Percentiles rank a stretch among this genome's conserved stretches.
Evolutionary conservation across 2,888 invertebrate genomes (phyloP).

Genomic region (Drymonia ruficornis): DNA sequence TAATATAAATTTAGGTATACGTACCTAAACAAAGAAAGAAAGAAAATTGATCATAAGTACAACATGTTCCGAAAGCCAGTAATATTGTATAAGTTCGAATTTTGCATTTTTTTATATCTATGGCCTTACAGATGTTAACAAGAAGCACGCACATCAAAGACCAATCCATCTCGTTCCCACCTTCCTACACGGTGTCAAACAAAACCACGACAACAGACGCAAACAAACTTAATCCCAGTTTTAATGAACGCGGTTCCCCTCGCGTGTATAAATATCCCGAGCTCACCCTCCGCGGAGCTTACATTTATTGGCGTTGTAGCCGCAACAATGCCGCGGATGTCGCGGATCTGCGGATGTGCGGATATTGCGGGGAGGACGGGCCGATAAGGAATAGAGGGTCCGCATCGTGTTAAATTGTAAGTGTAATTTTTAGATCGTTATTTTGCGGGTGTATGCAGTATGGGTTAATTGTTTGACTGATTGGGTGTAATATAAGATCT

Average conservation of each 20-base stretch:
- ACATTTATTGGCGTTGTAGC: constrained; percentile 47
- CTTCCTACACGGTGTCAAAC: neutral
- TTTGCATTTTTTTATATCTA: no score
- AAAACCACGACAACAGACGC: constrained; percentile 6
- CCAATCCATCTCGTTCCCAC: neutral
- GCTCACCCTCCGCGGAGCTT: constrained; percentile 30
- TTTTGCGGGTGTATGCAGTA: constrained; percentile 17
- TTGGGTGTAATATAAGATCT: neutral
- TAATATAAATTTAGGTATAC: no score
- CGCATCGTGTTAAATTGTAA: constrained; percentile 34
- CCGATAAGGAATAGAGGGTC: constrained; percentile 35
- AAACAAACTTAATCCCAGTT: constrained; percentile 52
- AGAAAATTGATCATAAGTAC: no score
- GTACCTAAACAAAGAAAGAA: no score
- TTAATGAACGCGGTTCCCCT: constrained; percentile 52
- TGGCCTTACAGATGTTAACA: no score
- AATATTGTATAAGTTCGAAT: no score
- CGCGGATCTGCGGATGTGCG: constrained; percentile 28
- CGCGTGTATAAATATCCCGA: constrained; percentile 23
- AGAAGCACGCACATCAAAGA: neutral
- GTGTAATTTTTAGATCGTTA: constrained; percentile 35
- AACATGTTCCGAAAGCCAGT: no score
- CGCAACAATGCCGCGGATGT: constrained; percentile 33
- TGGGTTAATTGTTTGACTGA: constrained; percentile 19
- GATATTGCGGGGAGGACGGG: constrained; percentile 43